These are phyloP conservation scores for Ruditapes philippinarum DNA, from an alignment of 1,140 invertebrate genomes.

Conservation along the genomic window DNA sequence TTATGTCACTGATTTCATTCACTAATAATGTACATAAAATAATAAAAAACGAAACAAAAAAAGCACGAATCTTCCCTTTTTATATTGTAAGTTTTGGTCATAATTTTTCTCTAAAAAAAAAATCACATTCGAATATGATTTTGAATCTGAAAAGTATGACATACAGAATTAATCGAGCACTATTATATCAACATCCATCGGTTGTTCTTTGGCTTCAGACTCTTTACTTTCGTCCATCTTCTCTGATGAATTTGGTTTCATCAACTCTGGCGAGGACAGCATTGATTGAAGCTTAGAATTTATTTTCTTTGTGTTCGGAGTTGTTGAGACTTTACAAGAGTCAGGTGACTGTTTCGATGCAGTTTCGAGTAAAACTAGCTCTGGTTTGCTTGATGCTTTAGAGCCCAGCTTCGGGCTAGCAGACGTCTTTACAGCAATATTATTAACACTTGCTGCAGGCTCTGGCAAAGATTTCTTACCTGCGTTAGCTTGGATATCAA, in stretches of 20 bases:
- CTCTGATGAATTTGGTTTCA: background rate
- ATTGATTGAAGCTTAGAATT: background rate
- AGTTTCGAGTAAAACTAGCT: no score
- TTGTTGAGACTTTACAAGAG: background rate
- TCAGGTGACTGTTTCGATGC: background rate
- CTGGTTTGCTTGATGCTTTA: background rate
- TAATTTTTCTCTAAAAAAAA: no score
- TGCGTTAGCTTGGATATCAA: background rate
- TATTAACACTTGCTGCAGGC: background rate
- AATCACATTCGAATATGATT: no score
- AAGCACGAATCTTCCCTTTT: no score
- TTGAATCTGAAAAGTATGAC: no score
- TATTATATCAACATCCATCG: constrained; percentile 53
- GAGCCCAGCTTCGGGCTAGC: background rate
- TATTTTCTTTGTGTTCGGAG: background rate
- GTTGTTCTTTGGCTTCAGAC: background rate
- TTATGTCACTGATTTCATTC: no score
- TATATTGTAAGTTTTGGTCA: no score
- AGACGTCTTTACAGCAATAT: background rate
- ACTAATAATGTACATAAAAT: no score
- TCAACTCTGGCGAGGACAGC: constrained; percentile 36
- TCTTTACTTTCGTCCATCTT: background rate
- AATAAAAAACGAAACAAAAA: no score
- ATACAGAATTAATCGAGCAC: constrained; percentile 49
- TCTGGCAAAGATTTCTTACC: no score